Conservation (phyloP, 2,797 vertebrate species). For the Sebastes melanostomus region DNA sequence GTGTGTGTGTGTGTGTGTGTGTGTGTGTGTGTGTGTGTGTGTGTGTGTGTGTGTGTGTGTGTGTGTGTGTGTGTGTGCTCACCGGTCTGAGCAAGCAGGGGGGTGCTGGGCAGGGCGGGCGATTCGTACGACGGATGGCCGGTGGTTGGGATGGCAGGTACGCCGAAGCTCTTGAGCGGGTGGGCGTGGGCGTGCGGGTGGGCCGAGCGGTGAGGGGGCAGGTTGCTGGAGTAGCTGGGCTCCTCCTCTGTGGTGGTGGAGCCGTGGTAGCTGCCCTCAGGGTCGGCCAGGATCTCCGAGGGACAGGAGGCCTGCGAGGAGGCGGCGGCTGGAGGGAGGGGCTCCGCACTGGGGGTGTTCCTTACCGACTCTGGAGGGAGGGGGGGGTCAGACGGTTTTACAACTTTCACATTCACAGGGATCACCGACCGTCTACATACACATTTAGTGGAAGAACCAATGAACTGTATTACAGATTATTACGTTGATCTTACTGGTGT, state of each 20-base stretch:
- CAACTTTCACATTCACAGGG: neutral
- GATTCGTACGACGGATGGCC: constrained; percentile 86
- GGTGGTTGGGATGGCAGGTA: constrained; percentile 85
- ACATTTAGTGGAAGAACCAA: too few species aligned
- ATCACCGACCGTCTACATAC: too few species aligned
- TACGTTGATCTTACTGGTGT: too few species aligned
- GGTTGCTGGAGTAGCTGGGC: constrained; percentile 83
- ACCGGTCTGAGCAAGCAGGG: constrained; percentile 93
- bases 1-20: neutral
- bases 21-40: neutral
- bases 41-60: neutral
- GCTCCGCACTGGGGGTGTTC: constrained; percentile 92
- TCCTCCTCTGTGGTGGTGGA: constrained; percentile 90
- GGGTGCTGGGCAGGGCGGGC: constrained; percentile 90
- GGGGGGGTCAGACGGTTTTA: neutral
- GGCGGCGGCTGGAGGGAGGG: constrained; percentile 82
- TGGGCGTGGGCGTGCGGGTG: constrained; percentile 85
- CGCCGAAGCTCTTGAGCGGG: constrained; percentile 96
- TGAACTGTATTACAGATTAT: too few species aligned
- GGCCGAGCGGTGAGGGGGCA: constrained; percentile 85
- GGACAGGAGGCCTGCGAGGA: constrained; percentile 87
- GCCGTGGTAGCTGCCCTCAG: constrained; percentile 86
- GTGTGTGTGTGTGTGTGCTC: constrained; percentile 15
- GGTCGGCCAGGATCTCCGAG: constrained; percentile 87
- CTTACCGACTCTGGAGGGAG: constrained; percentile 88